Conservation (phyloP, 2,888 invertebrate genomes). For the Phengaris arion region DNA sequence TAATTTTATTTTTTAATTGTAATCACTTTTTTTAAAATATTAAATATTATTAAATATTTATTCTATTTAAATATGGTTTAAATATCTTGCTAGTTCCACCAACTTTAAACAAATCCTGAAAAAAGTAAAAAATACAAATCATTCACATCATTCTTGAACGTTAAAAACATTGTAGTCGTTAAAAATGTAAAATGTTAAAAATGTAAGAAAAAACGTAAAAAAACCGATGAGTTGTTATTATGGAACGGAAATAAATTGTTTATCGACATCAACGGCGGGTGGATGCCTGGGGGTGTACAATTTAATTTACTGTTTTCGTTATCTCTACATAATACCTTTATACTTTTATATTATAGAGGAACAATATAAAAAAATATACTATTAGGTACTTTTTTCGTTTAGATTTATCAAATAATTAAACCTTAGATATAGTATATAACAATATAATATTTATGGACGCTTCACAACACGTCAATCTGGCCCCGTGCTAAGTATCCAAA, state of each 20-base stretch:
- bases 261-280: slow-evolving; percentile 11
- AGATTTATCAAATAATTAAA: no score
- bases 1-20: no score
- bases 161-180: slow-evolving; percentile 19
- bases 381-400: no score
- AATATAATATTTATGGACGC: no score
- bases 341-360: neutral
- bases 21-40: no score
- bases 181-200: neutral
- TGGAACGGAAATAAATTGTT: slow-evolving; percentile 22
- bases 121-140: neutral
- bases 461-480: no score
- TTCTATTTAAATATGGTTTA: no score
- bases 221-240: slow-evolving; percentile 17
- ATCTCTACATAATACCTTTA: slow-evolving; percentile 3
- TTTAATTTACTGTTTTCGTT: slow-evolving; percentile 14
- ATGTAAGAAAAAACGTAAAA: neutral
- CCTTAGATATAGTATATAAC: no score
- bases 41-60: no score
- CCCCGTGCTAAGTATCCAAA: no score
- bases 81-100: neutral
- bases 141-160: neutral
- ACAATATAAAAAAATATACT: no score
- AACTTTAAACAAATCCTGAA: neutral
- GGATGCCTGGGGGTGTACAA: slow-evolving; percentile 12